Evolutionary conservation across 1,140 invertebrate species (phyloP).

Genomic region (Conopomorpha cramerella): DNA sequence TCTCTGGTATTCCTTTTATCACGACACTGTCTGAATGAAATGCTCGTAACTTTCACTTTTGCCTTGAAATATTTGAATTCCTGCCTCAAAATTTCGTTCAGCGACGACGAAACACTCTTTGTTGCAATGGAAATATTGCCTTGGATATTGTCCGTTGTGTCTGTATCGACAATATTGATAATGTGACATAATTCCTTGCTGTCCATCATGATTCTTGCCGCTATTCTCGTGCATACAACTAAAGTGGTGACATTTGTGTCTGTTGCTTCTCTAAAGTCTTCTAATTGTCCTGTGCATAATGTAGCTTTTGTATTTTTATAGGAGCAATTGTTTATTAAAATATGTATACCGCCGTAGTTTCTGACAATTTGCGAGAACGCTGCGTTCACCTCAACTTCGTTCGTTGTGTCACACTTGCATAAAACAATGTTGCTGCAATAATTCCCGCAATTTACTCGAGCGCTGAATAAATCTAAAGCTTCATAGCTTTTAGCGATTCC

Average conservation of each 20-base stretch:
- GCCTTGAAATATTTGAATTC: constrained; percentile 13
- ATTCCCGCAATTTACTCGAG: too few species aligned
- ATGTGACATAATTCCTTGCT: constrained; percentile 11
- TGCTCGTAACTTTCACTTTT: constrained; percentile 14
- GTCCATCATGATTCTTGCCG: constrained; percentile 10
- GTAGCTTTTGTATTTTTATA: too few species aligned
- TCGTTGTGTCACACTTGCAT: constrained; percentile 9
- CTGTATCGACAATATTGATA: constrained; percentile 11
- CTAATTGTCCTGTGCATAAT: constrained; percentile 7
- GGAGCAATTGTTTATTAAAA: constrained; percentile 10
- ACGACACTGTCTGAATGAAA: background rate
- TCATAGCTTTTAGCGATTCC: constrained; percentile 56
- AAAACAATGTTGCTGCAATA: constrained; percentile 8
- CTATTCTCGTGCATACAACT: constrained; percentile 10
- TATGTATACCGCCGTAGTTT: constrained; percentile 7
- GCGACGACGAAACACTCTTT: constrained; percentile 8
- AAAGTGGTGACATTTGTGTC: constrained; percentile 11
- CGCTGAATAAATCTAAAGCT: too few species aligned
- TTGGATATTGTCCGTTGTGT: constrained; percentile 5
- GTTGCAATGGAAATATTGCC: constrained; percentile 9
- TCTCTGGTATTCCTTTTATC: too few species aligned
- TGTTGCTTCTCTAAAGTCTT: constrained; percentile 9
- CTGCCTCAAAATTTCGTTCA: constrained; percentile 14
- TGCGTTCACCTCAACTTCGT: constrained; percentile 5
- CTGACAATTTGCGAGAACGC: constrained; percentile 8